phyloP scores from a whole-genome alignment of 1,140 invertebrate species.

The Leptoteleia sp. region DNA sequence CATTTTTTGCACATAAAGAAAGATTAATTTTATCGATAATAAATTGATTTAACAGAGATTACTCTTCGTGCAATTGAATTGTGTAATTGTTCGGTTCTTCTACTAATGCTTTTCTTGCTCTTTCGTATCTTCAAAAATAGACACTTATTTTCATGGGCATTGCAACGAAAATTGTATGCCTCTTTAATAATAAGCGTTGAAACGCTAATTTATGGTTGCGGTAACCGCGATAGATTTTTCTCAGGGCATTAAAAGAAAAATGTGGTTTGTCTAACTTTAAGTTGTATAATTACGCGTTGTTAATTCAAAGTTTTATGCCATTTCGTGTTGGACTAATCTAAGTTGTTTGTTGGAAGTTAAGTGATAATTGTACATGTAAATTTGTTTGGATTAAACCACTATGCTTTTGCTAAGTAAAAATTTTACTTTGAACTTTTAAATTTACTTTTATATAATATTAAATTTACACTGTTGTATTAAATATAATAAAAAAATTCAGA shows the following conservation, averaged over 20 bases:
- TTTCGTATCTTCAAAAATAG: background rate
- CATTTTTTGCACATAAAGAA: too few relatives aligned
- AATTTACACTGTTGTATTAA: too few relatives aligned
- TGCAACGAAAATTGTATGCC: conserved; percentile 22
- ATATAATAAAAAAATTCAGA: too few relatives aligned
- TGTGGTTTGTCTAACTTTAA: conserved; percentile 18
- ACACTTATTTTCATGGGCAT: conserved; percentile 10
- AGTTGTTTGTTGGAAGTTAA: conserved; percentile 16
- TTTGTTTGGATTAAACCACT: too few relatives aligned
- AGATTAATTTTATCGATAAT: too few relatives aligned
- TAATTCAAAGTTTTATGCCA: background rate
- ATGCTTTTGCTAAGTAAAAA: too few relatives aligned
- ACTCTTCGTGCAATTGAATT: too few relatives aligned
- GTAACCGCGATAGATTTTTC: conserved; percentile 9
- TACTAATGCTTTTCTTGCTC: background rate
- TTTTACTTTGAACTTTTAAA: too few relatives aligned
- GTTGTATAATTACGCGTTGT: conserved; percentile 17
- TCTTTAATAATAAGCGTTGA: conserved; percentile 22
- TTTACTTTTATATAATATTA: too few relatives aligned
- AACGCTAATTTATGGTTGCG: conserved; percentile 34
- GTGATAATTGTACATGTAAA: conserved; percentile 1
- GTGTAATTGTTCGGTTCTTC: background rate
- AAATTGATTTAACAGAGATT: background rate
- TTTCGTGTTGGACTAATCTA: background rate
- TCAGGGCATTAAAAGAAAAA: conserved; percentile 13